Conservation (phyloP, 2,113 vertebrate genomes). For the Trachemys scripta region DNA sequence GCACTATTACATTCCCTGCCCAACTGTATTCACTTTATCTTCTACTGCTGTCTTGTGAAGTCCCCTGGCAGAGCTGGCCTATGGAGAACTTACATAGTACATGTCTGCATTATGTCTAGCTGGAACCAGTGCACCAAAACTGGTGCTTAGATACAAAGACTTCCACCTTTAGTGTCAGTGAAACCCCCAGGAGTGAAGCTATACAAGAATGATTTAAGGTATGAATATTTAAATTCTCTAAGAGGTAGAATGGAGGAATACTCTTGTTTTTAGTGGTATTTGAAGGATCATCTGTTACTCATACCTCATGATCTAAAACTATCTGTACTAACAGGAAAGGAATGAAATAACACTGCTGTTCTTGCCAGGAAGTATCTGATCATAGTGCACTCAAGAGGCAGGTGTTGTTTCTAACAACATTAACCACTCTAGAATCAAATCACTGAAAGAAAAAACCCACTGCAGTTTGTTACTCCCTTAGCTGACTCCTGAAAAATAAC, state of each 20-base stretch:
- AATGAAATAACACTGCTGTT: accelerated
- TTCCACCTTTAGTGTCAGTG: background rate
- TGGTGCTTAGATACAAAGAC: background rate
- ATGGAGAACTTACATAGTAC: background rate
- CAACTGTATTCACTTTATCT: accelerated
- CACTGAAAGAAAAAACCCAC: background rate
- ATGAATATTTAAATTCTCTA: background rate
- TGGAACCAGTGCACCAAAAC: background rate
- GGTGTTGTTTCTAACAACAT: background rate
- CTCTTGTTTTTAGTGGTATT: background rate
- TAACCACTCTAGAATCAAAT: accelerated
- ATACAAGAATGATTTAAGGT: background rate
- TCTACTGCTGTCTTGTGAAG: background rate
- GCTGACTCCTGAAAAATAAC: background rate
- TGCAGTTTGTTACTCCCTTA: accelerated
- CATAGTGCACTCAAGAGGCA: accelerated
- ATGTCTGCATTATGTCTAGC: background rate
- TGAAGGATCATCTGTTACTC: background rate
- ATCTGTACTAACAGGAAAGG: accelerated
- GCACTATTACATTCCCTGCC: accelerated
- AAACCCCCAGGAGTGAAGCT: background rate
- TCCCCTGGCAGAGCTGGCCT: background rate
- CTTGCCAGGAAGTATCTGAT: background rate
- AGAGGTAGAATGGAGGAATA: background rate
- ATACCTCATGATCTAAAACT: background rate